phyloP scores from a whole-genome alignment of 1,140 invertebrate genomes.

The Schmidtea mediterranea region DNA sequence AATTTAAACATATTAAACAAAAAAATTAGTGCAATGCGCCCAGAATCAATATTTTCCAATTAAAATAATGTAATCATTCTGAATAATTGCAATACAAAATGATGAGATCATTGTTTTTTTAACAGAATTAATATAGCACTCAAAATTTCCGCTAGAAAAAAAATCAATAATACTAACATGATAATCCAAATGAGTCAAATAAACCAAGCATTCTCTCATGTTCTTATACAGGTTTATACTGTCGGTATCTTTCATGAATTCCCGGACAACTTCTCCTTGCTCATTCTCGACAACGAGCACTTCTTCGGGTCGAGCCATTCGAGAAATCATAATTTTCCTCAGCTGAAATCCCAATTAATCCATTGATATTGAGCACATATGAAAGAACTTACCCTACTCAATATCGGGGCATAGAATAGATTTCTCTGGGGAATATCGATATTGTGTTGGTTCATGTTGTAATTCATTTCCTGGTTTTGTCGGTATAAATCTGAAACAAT shows the following conservation, averaged over 20 bases:
- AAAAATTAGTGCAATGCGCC: no score
- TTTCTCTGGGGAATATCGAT: neutral
- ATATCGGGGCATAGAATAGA: neutral
- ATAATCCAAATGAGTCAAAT: conserved; percentile 91
- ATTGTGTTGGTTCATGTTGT: neutral
- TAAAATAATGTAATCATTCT: no score
- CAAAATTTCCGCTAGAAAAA: no score
- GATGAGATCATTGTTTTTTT: no score
- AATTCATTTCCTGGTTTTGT: neutral
- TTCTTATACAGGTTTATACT: conserved; percentile 97
- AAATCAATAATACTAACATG: neutral
- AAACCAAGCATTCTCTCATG: conserved; percentile 94
- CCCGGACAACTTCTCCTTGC: conserved; percentile 91
- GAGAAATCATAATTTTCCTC: conserved; percentile 88
- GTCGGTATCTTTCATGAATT: conserved; percentile 99
- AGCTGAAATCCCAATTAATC: conserved; percentile 30
- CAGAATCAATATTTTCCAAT: no score
- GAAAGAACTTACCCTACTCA: conserved; percentile 9
- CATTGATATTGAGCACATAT: conserved; percentile 13
- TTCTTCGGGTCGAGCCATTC: conserved; percentile 99
- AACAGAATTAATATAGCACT: no score
- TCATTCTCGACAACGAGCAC: conserved; percentile 99
- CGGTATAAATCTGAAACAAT: conserved; percentile 67
- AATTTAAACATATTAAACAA: no score
- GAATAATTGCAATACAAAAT: no score